Evolutionary conservation across 1,140 invertebrate species (phyloP), one percentile per base, ranked within the genome.

Genomic region (Rhysida immarginata): DNA sequence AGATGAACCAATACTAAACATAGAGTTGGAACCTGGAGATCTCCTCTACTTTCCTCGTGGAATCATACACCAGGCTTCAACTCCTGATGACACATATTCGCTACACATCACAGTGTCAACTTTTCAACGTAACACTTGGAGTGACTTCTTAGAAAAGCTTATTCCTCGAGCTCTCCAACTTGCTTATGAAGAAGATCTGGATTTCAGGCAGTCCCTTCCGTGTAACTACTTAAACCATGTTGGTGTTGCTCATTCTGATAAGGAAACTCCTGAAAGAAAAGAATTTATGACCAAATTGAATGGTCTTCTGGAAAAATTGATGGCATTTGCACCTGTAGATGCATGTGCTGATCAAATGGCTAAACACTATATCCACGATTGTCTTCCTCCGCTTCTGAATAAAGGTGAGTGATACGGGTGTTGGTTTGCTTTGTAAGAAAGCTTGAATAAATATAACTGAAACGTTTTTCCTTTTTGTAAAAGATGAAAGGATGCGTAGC

Each of bases 101-200:
- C 74, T 96, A 1, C 94, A 97, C 68, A 79, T 96, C 0, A 96
- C 93, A 0, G 69, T 97, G 1, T 96, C 92, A 23, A 81, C 84
- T 57, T 95, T 89, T 67, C 93, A 97, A 67, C 82, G 82, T 63
- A 92, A 93, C 65, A 78, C 84, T 8, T 96, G 86, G 81, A 84
- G 79, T 52, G 88, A 97, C 75, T 77, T 93, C 11, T 69, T 96
- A 26, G 13, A 51, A 27, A 51, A 51, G 70, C 63, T 85, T n/a
- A 58, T 96, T 41, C 87, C 88, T 1, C 66, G 74, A 53, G 86
- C 90, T 0, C 61, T 96, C 46, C 71, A 84, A 64, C 67, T 71
- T 44, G 87, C 90, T 0, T 79, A 84, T 16, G 72, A 76, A 59
- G 73, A 80, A 59, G 79, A 88, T 71, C 58, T 82, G 0, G 77